Evolutionary conservation across 2,797 vertebrate genomes (phyloP).

Genomic region (Helicolenus hilgendorfi): DNA sequence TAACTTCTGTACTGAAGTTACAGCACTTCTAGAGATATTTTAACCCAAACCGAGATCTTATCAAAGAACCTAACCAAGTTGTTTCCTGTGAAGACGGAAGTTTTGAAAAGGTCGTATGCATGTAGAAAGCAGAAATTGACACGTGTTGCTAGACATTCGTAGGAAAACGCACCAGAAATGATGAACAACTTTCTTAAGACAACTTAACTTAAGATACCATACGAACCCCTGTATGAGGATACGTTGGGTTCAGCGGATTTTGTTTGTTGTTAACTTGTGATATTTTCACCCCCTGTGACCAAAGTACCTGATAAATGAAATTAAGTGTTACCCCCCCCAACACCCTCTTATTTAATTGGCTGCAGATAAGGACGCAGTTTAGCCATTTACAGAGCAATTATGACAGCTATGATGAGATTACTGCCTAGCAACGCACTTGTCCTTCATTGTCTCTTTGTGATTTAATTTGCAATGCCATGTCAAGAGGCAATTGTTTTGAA

Average conservation of each 20-base stretch:
- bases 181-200: neutral
- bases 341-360: neutral
- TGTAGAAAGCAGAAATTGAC: neutral
- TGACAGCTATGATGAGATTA: constrained; percentile 38
- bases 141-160: neutral
- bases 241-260: neutral
- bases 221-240: neutral
- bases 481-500: constrained; percentile 26
- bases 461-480: constrained; percentile 51
- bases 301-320: neutral
- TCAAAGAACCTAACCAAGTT: no score
- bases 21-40: no score
- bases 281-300: neutral
- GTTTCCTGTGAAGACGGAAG: neutral
- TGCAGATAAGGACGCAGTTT: constrained; percentile 12
- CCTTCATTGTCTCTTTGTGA: constrained; percentile 53
- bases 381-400: constrained; percentile 41
- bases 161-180: neutral
- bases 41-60: no score
- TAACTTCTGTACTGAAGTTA: no score
- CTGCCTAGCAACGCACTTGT: constrained; percentile 29
- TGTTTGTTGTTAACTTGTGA: neutral
- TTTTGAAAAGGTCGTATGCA: neutral
- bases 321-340: neutral
- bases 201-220: neutral